Conservation (phyloP, 2,113 vertebrate species). For the Verasper variegatus region DNA sequence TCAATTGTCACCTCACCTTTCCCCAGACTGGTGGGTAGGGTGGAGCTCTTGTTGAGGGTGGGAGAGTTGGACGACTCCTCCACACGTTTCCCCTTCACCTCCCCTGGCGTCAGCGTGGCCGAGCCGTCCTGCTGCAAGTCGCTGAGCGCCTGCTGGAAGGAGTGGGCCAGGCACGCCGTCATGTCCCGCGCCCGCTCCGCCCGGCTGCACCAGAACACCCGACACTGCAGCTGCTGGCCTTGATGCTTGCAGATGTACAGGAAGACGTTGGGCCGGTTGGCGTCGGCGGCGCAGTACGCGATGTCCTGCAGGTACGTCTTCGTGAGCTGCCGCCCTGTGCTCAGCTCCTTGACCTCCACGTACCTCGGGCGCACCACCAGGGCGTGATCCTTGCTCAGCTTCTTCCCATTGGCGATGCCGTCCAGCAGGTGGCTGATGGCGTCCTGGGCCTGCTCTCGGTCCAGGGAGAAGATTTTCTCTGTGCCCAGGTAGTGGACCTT, state of each 20-base stretch:
- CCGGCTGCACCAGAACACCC: constrained; percentile 86
- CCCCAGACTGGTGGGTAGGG: constrained; percentile 79
- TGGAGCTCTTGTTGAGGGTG: constrained; percentile 69
- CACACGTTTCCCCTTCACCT: constrained; percentile 29
- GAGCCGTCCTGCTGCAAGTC: constrained; percentile 80
- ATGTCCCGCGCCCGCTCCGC: constrained; percentile 82
- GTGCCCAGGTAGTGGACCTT: constrained; percentile 86
- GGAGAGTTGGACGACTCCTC: constrained; percentile 66
- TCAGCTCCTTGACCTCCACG: constrained; percentile 86
- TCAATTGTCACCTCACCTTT: constrained; percentile 76
- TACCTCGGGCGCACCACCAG: constrained; percentile 84
- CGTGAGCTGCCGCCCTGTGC: constrained; percentile 84
- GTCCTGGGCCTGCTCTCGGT: constrained; percentile 82
- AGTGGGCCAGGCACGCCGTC: constrained; percentile 81
- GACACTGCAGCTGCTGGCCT: constrained; percentile 85
- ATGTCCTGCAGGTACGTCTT: constrained; percentile 88
- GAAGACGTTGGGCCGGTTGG: constrained; percentile 81
- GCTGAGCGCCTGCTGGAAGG: constrained; percentile 83
- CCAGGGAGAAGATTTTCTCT: constrained; percentile 85
- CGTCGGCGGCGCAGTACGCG: constrained; percentile 82
- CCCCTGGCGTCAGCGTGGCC: constrained; percentile 52
- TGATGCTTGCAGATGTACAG: constrained; percentile 85
- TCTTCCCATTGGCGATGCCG: constrained; percentile 67
- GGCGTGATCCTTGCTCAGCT: constrained; percentile 83
- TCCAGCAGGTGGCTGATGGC: constrained; percentile 80